Conservation (phyloP, 1,140 invertebrate species). For the Megathymus violae region DNA sequence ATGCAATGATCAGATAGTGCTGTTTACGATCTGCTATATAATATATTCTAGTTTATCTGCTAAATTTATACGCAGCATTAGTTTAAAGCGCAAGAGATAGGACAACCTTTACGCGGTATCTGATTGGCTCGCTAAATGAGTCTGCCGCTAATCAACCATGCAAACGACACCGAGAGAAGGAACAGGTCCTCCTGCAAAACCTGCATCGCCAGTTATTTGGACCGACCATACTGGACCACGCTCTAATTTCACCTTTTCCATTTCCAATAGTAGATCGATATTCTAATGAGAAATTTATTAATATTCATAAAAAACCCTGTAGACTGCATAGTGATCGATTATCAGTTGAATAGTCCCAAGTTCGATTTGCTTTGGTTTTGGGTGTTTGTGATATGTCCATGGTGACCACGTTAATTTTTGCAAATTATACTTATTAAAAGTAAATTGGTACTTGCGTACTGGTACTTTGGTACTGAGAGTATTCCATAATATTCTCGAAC, state of each 20-base stretch:
- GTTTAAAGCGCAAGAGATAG: constrained; percentile 27
- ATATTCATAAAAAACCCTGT: neutral
- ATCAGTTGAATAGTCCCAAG: no score
- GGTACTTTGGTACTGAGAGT: no score
- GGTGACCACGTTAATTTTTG: no score
- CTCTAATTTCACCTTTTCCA: constrained; percentile 14
- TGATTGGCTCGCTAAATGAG: constrained; percentile 28
- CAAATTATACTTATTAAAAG: no score
- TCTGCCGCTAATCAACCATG: constrained; percentile 30
- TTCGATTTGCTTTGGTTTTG: no score
- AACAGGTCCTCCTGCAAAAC: constrained; percentile 27
- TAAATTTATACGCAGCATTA: constrained; percentile 31
- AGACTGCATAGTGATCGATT: no score
- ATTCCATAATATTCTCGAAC: no score
- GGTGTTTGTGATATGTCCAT: no score
- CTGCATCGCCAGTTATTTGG: constrained; percentile 20
- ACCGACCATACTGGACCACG: constrained; percentile 22
- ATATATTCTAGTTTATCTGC: constrained; percentile 19
- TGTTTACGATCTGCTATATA: constrained; percentile 22
- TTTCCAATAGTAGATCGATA: neutral
- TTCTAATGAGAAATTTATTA: neutral
- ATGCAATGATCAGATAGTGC: constrained; percentile 1
- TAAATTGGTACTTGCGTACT: no score
- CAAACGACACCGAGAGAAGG: constrained; percentile 21
- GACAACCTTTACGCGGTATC: constrained; percentile 23